These are phyloP conservation scores for Acromyrmex charruanus DNA, from an alignment of 1,140 invertebrate genomes.

Conservation along the genomic window DNA sequence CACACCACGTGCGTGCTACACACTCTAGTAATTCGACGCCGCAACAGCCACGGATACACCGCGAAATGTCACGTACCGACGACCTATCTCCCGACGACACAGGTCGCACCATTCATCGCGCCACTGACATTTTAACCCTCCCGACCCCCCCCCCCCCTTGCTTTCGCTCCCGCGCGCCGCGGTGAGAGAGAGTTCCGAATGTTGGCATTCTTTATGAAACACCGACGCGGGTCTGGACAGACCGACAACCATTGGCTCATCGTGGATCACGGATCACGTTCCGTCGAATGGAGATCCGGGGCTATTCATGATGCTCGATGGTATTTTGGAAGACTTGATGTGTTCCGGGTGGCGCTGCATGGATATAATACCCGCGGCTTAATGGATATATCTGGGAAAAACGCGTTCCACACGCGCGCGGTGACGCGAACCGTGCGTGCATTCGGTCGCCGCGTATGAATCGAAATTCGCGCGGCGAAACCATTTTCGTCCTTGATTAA, in stretches of 20 bases:
- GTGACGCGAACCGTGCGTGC: conserved; percentile 14
- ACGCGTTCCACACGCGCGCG: conserved; percentile 6
- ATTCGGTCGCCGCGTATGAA: conserved; percentile 41
- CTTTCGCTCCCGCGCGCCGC: neutral
- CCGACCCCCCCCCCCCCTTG: neutral
- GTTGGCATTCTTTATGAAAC: conserved; percentile 66
- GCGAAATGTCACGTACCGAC: conserved; percentile 77
- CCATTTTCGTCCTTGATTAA: conserved; percentile 61
- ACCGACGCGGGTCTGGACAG: neutral
- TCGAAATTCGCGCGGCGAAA: conserved; percentile 45
- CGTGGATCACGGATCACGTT: conserved; percentile 61
- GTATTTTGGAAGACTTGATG: conserved; percentile 44
- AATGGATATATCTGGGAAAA: conserved; percentile 51
- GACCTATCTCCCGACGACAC: conserved; percentile 72
- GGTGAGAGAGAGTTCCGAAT: conserved; percentile 41
- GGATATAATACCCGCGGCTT: conserved; percentile 56
- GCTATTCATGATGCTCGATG: conserved; percentile 44
- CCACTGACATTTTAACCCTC: conserved; percentile 73
- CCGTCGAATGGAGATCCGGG: conserved; percentile 47
- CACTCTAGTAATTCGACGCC: conserved; percentile 76
- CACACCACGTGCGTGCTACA: conserved; percentile 52
- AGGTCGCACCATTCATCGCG: conserved; percentile 71
- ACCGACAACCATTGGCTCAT: conserved; percentile 41
- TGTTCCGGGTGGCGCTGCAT: neutral
- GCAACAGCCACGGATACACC: conserved; percentile 75